A percentile compares a stretch with the other conserved stretches of the same genome.
phyloP scores from a whole-genome alignment of 2,797 vertebrate genomes.

The Rhinogobio ventralis region DNA sequence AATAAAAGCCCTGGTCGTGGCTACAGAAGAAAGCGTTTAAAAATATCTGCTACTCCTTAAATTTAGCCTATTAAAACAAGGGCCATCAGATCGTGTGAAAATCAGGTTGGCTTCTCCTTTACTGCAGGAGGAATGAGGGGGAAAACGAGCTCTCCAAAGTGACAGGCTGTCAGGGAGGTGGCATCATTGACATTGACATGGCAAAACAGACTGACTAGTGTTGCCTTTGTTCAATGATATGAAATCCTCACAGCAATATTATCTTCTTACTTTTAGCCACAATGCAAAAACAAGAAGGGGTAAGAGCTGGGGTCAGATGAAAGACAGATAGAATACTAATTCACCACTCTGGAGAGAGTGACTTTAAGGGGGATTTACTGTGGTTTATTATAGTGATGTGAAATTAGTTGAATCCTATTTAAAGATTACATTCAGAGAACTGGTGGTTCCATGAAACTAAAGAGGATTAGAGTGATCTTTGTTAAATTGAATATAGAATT shows the following conservation, averaged over 20 bases:
- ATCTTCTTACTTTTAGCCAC: constrained; percentile 53
- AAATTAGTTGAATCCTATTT: constrained; percentile 79
- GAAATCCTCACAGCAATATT: constrained; percentile 64
- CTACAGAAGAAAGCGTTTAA: constrained; percentile 29
- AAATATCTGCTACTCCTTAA: constrained; percentile 51
- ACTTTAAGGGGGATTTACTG: constrained; percentile 78
- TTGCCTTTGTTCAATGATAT: constrained; percentile 65
- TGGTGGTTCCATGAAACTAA: constrained; percentile 77
- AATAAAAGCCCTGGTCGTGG: constrained; percentile 32
- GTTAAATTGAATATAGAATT: constrained; percentile 26
- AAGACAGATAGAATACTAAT: constrained; percentile 47
- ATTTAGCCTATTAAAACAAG: constrained; percentile 64
- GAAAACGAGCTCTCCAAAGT: constrained; percentile 61
- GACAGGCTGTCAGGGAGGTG: constrained; percentile 67
- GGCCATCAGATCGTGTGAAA: constrained; percentile 65
- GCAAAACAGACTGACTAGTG: constrained; percentile 64
- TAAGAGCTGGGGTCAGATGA: constrained; percentile 42
- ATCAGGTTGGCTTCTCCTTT: constrained; percentile 57
- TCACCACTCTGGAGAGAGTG: constrained; percentile 63
- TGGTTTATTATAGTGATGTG: constrained; percentile 76
- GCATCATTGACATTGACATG: constrained; percentile 64
- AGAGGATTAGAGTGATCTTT: constrained; percentile 28
- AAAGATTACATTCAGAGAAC: constrained; percentile 77
- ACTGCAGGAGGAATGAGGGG: constrained; percentile 60
- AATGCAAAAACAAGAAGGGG: constrained; percentile 30